A percentile compares a stretch with the other conserved stretches of the same genome.
Evolutionary conservation across 2,113 vertebrate genomes (phyloP).

Genomic region (Pimephales promelas): DNA sequence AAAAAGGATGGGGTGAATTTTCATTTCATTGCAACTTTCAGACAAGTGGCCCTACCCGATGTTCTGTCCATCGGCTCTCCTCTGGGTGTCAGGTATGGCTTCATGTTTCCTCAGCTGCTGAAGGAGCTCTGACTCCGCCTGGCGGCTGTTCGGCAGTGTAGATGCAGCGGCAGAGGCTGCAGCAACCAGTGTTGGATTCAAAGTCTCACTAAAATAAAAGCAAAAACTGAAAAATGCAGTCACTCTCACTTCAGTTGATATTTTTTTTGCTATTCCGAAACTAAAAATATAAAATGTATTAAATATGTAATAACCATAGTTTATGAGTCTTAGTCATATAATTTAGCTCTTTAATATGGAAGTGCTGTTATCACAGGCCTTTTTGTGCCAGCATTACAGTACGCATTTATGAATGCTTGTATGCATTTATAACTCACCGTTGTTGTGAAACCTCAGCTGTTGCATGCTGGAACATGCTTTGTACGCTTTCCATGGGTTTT

Average conservation of each 20-base stretch:
- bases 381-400: not conserved
- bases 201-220: conserved; percentile 58
- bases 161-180: conserved; percentile 86
- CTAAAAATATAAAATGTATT: not conserved
- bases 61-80: conserved; percentile 59
- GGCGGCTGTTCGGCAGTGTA: conserved; percentile 76
- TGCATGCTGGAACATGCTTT: conserved; percentile 68
- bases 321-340: not conserved
- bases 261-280: not conserved
- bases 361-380: not conserved
- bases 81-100: conserved; percentile 73
- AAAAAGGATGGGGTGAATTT: not conserved
- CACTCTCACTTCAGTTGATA: conserved; percentile 5
- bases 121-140: conserved; percentile 85
- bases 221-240: conserved; percentile 21
- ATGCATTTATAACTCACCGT: conserved; percentile 70
- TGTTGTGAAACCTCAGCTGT: conserved; percentile 53
- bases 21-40: not conserved
- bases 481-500: conserved; percentile 57
- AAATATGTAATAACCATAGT: not conserved
- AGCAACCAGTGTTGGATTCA: conserved; percentile 80
- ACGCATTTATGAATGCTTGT: not conserved
- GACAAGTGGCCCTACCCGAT: conserved; percentile 74
- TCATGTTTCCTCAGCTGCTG: conserved; percentile 82
- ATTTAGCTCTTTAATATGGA: not conserved